Percentiles rank a stretch among this genome's conserved stretches.
Evolutionary conservation across 2,113 vertebrate species (phyloP).

Genomic region (Bujurquina vittata): DNA sequence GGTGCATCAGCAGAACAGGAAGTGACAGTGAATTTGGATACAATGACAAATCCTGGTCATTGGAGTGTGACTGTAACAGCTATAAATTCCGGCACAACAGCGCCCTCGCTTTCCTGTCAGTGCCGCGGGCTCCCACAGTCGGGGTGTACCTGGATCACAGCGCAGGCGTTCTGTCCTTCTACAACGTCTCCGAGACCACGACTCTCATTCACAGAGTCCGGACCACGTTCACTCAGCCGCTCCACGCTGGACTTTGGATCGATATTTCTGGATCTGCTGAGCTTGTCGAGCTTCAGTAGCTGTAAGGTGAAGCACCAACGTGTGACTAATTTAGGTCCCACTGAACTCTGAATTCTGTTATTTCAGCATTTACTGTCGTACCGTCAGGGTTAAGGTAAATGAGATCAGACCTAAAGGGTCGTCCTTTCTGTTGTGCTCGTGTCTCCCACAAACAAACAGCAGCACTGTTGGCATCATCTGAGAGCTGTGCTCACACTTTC

Average conservation of each 20-base stretch:
- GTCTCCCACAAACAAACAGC: too few relatives aligned
- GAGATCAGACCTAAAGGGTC: too few relatives aligned
- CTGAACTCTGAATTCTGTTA: not conserved
- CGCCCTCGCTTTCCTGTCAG: not conserved
- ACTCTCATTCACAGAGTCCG: slow-evolving; percentile 3
- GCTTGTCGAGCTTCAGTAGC: not conserved
- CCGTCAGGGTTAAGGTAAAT: too few relatives aligned
- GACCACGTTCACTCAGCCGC: not conserved
- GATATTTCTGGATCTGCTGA: not conserved
- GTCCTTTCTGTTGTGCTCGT: too few relatives aligned
- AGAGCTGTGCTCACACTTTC: too few relatives aligned
- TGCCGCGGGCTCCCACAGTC: not conserved
- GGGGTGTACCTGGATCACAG: not conserved
- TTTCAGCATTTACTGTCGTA: too few relatives aligned
- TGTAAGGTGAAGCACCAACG: not conserved
- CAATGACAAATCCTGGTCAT: slow-evolving; percentile 3
- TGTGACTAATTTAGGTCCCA: too few relatives aligned
- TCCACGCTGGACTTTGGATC: not conserved
- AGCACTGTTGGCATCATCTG: too few relatives aligned
- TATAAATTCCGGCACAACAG: not conserved
- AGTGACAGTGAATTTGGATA: slow-evolving; percentile 1
- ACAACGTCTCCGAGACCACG: not conserved
- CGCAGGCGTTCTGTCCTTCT: not conserved
- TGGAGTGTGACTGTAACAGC: not conserved
- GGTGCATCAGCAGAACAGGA: not conserved